phyloP scores from a whole-genome alignment of 2,888 invertebrate genomes.

The Eristalinus sepulchralis region DNA sequence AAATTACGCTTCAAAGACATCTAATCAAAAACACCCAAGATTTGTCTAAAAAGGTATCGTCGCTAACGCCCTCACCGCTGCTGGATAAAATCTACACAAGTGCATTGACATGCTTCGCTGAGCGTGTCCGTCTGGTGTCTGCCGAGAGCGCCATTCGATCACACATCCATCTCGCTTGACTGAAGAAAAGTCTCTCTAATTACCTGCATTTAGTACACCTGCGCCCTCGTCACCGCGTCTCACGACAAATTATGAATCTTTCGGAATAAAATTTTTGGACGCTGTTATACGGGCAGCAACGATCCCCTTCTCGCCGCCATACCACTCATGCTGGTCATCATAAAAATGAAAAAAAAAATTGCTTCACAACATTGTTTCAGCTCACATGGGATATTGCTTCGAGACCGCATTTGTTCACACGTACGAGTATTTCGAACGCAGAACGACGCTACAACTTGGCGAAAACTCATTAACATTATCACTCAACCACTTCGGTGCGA shows the following conservation, averaged over 20 bases:
- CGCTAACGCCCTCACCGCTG: neutral
- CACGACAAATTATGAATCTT: neutral
- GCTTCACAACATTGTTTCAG: neutral
- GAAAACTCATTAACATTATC: slow-evolving; percentile 51
- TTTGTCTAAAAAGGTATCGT: too few species aligned
- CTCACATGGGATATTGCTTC: neutral
- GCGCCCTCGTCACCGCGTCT: neutral
- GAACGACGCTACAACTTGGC: neutral
- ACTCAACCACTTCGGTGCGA: slow-evolving; percentile 46
- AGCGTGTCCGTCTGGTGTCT: neutral
- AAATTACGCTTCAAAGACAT: too few species aligned
- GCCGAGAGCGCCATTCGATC: neutral
- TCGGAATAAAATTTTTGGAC: neutral
- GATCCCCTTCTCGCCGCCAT: neutral
- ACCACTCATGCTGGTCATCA: neutral
- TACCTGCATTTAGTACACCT: slow-evolving; percentile 17
- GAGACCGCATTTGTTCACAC: neutral
- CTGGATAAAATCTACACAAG: neutral
- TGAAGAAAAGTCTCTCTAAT: slow-evolving; percentile 11
- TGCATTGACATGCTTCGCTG: slow-evolving; percentile 4
- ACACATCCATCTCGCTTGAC: neutral
- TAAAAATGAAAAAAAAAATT: neutral
- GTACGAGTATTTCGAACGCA: slow-evolving; percentile 5
- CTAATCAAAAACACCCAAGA: too few species aligned
- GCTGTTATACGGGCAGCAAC: neutral